Base-by-base conservation (phyloP, 2,888 invertebrate species). In the Argyresthia goedartella region DNA sequence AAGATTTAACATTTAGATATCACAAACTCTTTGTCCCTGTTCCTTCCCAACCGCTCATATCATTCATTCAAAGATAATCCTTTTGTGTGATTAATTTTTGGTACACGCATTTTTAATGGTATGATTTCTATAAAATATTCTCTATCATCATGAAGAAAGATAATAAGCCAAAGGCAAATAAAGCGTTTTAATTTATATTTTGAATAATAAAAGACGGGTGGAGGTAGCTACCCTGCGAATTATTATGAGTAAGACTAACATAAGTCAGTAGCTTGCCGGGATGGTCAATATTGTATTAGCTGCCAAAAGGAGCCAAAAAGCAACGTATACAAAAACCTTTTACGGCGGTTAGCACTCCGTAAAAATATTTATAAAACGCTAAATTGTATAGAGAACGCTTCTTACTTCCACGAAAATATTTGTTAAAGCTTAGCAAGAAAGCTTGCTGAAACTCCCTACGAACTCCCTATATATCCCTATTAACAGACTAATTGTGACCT, bases 251-350 rank as follows among this genome's bases (percentile, higher is more conserved):
- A 79, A 76, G 71, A 81, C 82, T 85, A 86, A 85, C 82, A 85
- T 69, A 84, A 86, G 84, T 86, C 86, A 85, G 84, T 86, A 86
- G 85, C 81, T 80, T 79, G 67, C 67, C 73, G 76, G 81, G 67
- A n/a, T 76, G 85, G 86, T 86, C 85, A 86, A 86, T 86, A 86
- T 86, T 86, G 79, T 85, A 85, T 86, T 85, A 86, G 73, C 84
- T 66, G 75, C 70, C 84, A 82, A 86, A 86, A 86, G 85, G 86
- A 86, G 80, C 76, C 84, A 84, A 85, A 85, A 86, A 84, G 85
- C 86, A 80, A 81, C 86, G 86, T 86, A 84, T 86, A 86, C 86
- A 86, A 84, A 85, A 86, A 86, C 85, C 85, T 86, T 86, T 85
- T 81, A 85, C 81, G 76, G 80, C 76, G 78, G 84, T 81, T 80